Evolutionary conservation across 92 coral and sea anemone species (phyloP), one percentile per base, ranked within the genome.

Genomic region (Metridium senile): DNA sequence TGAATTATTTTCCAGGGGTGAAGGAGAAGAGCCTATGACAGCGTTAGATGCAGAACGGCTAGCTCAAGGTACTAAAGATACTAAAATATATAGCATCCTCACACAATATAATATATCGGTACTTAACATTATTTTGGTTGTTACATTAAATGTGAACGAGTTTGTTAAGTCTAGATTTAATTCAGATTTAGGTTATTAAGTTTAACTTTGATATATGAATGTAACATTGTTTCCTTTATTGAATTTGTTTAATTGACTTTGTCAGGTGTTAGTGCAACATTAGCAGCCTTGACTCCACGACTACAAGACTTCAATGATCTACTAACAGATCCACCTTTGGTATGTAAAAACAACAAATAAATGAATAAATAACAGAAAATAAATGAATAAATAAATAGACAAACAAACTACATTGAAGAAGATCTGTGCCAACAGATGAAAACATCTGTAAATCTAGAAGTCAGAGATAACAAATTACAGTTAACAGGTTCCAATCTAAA

Each of bases 21-120:
- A 94, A 77, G 90, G 93, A 28, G 99, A 93, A 71, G 99, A 92
- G 78, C 97, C 97, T 33, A 90, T 95, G 97, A 95, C 99, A 26
- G 97, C 97, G 9, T 74, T 95, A 75, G 97, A 95, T 85, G 96
- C 99, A 18, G 97, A 92, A 73, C 84, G 99, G 61, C 83, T 95
- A 23, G 97, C 99, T 13, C 99, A 95, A 76, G 99, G 99, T 95
- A 76, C 30, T n/a, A 26, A 0, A 45, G 9, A 27, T 27, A 45
- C 33, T 13, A 31, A 26, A 30, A 26, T 71, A 22, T 33, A 1
- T 21, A 9, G 28, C 35, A 26, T 67, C 20, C 9, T 33, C 9
- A 30, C 29, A 28, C 23, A 63, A 7, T 18, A 63, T 7, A 7
- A 2, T 16, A 20, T 56, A 23, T n/a, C 11, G 29, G 35, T 8